A percentile compares a stretch with the other conserved stretches of the same genome.
These are phyloP conservation scores for Ormia ochracea DNA, from an alignment of 2,888 invertebrate species.

Conservation along the genomic window DNA sequence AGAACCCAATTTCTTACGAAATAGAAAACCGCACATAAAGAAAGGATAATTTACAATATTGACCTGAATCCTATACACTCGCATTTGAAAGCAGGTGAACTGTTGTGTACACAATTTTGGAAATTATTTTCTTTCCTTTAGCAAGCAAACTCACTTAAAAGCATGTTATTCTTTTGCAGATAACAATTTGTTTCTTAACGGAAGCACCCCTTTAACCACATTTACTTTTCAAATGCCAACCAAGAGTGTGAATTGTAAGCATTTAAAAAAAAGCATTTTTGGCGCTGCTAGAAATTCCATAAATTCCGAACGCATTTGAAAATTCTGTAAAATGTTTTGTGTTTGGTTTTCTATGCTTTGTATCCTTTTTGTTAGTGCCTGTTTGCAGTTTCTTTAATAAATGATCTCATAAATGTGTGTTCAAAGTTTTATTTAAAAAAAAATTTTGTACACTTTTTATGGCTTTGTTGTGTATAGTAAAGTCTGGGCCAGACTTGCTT, in stretches of 20 bases:
- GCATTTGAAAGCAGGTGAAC: conserved; percentile 9
- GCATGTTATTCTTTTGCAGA: not conserved
- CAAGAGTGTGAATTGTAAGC: not conserved
- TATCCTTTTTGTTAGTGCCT: not conserved
- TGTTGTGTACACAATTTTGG: not conserved
- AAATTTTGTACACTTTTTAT: not conserved
- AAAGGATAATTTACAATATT: not conserved
- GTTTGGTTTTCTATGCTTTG: not conserved
- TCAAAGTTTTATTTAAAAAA: not conserved
- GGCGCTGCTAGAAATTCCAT: not conserved
- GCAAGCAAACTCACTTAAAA: not conserved
- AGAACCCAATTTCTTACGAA: not conserved
- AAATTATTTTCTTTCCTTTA: not conserved
- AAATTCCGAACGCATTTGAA: not conserved
- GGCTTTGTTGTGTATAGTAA: not conserved
- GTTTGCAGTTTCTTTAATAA: conserved; percentile 36
- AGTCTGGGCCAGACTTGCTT: not conserved
- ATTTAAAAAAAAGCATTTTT: not conserved
- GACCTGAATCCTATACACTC: not conserved
- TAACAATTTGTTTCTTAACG: not conserved
- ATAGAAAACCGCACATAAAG: not conserved
- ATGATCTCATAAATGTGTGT: conserved; percentile 24
- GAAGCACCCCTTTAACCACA: not conserved
- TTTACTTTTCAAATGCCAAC: not conserved
- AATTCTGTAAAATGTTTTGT: not conserved